Conservation (phyloP, 2,113 vertebrate genomes). For the Emydocephalus ijimae region DNA sequence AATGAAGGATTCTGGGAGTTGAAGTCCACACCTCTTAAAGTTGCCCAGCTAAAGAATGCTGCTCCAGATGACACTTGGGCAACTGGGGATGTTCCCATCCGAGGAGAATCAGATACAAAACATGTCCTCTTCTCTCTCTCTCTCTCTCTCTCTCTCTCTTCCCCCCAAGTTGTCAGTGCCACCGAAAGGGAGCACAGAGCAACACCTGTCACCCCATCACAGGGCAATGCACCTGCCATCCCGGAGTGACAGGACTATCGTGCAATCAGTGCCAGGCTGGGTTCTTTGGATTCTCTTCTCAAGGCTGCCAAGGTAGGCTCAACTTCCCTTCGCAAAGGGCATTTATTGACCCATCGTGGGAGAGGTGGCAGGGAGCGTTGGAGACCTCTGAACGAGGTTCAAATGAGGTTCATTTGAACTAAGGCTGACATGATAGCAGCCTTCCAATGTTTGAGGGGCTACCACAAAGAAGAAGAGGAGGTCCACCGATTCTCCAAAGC, state of each 20-base stretch:
- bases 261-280: conserved; percentile 79
- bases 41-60: not conserved
- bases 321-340: not conserved
- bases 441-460: not conserved
- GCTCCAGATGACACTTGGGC: not conserved
- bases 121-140: not conserved
- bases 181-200: conserved; percentile 74
- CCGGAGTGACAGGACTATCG: conserved; percentile 73
- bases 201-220: conserved; percentile 73
- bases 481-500: not conserved
- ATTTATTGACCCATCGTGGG: not conserved
- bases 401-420: not conserved
- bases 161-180: conserved; percentile 61
- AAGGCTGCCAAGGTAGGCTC: conserved; percentile 82
- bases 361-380: no score
- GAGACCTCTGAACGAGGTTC: not conserved
- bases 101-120: not conserved
- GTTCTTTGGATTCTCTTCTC: conserved; percentile 87
- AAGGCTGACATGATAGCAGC: no score
- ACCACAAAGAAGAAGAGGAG: not conserved
- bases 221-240: conserved; percentile 83
- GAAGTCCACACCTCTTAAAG: not conserved
- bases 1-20: not conserved
- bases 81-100: not conserved
- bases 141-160: no score